These are phyloP conservation scores for Homarus americanus DNA, from an alignment of 1,140 invertebrate species.

Conservation along the genomic window DNA sequence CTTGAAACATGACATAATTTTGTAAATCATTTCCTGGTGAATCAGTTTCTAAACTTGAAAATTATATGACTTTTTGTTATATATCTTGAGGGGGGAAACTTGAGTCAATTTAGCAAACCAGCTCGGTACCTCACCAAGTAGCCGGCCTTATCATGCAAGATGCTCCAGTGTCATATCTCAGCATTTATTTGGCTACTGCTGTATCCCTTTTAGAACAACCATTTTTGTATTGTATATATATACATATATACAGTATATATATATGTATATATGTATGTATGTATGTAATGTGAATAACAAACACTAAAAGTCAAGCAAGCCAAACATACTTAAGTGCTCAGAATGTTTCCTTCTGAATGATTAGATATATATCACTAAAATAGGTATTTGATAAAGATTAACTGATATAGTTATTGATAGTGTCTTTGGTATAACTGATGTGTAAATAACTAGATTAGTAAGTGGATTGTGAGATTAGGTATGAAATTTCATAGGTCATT, in stretches of 20 bases:
- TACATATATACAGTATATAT: neutral
- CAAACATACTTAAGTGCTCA: neutral
- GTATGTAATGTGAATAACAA: conserved; percentile 5
- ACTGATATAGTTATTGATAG: neutral
- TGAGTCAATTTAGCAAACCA: neutral
- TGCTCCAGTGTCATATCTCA: neutral
- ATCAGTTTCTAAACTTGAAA: no score
- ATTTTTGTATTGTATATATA: conserved; percentile 15
- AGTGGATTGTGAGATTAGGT: neutral
- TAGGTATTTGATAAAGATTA: neutral
- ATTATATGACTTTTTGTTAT: no score
- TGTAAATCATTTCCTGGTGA: no score
- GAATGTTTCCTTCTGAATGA: neutral
- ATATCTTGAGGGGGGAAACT: neutral
- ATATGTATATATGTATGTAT: conserved; percentile 18
- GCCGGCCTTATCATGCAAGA: no score
- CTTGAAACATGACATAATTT: no score
- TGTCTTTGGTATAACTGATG: neutral
- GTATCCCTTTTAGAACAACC: neutral
- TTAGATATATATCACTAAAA: neutral
- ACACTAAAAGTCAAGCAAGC: neutral
- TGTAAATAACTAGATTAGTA: conserved; percentile 3
- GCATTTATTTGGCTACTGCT: neutral
- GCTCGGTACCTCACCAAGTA: neutral
- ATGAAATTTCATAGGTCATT: neutral